Evolutionary conservation across 2,113 vertebrate genomes (phyloP).

Genomic region (Indicator maculatus): DNA sequence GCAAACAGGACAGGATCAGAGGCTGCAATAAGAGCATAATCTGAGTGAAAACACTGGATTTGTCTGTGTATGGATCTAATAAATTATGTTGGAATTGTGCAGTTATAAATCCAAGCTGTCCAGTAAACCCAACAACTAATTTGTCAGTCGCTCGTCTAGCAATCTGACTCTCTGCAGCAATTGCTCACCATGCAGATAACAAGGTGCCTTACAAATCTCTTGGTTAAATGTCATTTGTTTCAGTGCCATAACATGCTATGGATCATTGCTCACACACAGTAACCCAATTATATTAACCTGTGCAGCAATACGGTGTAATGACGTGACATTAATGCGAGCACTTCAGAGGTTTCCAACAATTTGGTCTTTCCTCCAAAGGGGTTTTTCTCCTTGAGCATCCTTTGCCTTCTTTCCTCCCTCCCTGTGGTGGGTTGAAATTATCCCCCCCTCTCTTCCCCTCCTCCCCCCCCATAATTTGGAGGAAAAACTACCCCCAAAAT

Average conservation of each 20-base stretch:
- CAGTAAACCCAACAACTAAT: conserved; percentile 85
- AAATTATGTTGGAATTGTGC: conserved; percentile 80
- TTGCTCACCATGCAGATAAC: conserved; percentile 84
- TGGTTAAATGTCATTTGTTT: conserved; percentile 89
- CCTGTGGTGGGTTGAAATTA: no score
- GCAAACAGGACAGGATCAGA: conserved; percentile 62
- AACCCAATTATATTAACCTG: conserved; percentile 87
- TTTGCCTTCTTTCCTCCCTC: neutral
- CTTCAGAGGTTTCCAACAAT: conserved; percentile 72
- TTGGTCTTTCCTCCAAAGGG: conserved; percentile 45
- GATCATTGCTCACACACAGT: conserved; percentile 85
- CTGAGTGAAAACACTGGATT: conserved; percentile 78
- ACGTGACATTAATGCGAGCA: conserved; percentile 79
- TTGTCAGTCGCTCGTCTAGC: conserved; percentile 79
- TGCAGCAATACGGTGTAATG: conserved; percentile 80
- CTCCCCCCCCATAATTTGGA: no score
- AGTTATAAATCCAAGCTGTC: conserved; percentile 84
- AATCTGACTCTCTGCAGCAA: conserved; percentile 75
- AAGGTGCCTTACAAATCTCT: conserved; percentile 82
- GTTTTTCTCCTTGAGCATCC: conserved; percentile 53
- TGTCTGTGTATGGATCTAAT: conserved; percentile 82
- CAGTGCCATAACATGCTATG: conserved; percentile 82
- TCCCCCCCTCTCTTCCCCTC: no score
- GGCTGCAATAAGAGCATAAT: conserved; percentile 73
- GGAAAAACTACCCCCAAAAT: no score